These are phyloP conservation scores for Colaptes auratus DNA, from an alignment of 2,113 vertebrate genomes.

Conservation along the genomic window DNA sequence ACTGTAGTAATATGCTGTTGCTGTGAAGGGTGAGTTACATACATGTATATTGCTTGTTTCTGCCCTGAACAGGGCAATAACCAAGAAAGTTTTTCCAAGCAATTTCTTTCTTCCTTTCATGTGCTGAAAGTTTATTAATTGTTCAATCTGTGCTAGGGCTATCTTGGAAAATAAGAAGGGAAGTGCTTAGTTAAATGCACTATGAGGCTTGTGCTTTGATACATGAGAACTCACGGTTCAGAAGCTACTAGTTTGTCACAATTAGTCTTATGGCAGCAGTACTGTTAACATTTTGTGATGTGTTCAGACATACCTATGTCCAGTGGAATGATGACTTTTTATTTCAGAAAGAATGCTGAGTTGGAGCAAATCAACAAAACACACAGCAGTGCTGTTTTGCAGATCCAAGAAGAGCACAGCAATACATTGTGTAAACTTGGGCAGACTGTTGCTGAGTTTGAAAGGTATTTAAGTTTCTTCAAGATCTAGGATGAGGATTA, in stretches of 20 bases:
- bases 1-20: not conserved
- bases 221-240: not conserved
- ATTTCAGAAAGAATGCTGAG: slow-evolving; percentile 77
- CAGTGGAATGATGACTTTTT: not conserved
- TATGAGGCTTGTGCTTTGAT: not conserved
- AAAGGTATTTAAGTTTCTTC: slow-evolving; percentile 77
- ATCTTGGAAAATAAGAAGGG: not conserved
- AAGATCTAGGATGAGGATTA: not conserved
- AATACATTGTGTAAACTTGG: slow-evolving; percentile 70
- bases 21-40: not conserved
- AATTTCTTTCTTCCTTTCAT: not conserved
- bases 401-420: slow-evolving; percentile 76
- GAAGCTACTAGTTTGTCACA: not conserved
- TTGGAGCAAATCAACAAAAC: slow-evolving; percentile 61
- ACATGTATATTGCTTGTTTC: not conserved
- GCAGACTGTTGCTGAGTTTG: slow-evolving; percentile 76
- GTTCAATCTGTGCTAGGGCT: not conserved
- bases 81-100: not conserved
- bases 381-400: slow-evolving; percentile 61
- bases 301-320: not conserved
- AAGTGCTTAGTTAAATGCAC: not conserved
- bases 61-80: not conserved
- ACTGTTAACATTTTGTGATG: not conserved
- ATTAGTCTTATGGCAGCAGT: not conserved
- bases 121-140: rapidly evolving